Evolutionary conservation across 2,113 vertebrate species (phyloP).

Genomic region (Hemicordylus capensis): DNA sequence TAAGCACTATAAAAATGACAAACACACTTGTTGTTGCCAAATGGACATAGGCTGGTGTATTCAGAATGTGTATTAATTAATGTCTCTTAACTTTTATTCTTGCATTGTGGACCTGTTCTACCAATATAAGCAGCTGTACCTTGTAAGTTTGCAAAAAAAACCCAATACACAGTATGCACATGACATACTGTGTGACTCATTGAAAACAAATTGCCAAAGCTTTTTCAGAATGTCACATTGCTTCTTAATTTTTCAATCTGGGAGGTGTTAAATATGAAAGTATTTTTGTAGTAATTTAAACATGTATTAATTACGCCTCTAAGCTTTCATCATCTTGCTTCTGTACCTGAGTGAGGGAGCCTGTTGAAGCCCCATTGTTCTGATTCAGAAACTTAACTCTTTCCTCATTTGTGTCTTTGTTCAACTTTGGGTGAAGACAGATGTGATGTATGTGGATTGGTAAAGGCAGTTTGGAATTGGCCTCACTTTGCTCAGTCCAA

Average conservation of each 20-base stretch:
- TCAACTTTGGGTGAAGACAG: background rate
- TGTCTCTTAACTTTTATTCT: conserved; percentile 69
- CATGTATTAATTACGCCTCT: too few species aligned
- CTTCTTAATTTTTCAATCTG: background rate
- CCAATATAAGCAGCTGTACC: conserved; percentile 68
- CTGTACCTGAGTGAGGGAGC: background rate
- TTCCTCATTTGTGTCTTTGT: background rate
- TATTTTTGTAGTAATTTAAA: background rate
- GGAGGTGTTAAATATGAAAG: background rate
- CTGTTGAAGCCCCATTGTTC: background rate
- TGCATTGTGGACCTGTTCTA: conserved; percentile 72
- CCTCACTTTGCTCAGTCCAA: background rate
- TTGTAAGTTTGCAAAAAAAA: conserved; percentile 70
- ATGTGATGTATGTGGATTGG: background rate
- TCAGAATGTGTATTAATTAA: conserved; percentile 58
- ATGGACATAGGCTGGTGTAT: background rate
- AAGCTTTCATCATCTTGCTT: background rate
- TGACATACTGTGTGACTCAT: conserved; percentile 19
- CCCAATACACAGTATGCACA: background rate
- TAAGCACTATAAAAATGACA: background rate
- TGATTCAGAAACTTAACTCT: background rate
- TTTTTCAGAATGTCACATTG: conserved; percentile 33
- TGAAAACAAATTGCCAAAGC: conserved; percentile 22
- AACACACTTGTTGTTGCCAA: background rate
- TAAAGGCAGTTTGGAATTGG: background rate